Conservation (phyloP, 2,888 invertebrate species). For the Meta bourneti region DNA sequence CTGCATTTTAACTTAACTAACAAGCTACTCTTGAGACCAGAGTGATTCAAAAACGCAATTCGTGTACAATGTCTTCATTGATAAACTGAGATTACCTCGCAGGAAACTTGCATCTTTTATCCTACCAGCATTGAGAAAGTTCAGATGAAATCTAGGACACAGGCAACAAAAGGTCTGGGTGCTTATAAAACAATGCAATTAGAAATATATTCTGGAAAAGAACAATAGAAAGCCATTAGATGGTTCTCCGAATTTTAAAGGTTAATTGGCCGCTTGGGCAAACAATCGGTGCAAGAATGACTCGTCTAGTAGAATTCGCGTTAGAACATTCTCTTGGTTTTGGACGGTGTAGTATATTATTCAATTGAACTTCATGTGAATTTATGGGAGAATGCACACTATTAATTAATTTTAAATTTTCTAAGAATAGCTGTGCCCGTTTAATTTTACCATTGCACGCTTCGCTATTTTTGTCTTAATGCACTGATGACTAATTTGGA, state of each 20-base stretch:
- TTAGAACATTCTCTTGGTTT: too few relatives aligned
- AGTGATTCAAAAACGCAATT: not conserved
- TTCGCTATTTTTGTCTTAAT: too few relatives aligned
- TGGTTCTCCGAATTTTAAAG: not conserved
- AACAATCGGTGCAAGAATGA: conserved; percentile 8
- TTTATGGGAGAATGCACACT: too few relatives aligned
- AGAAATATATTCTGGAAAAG: not conserved
- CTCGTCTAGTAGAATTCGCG: not conserved
- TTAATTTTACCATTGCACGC: too few relatives aligned
- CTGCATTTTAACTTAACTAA: too few relatives aligned
- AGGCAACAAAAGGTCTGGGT: conserved; percentile 12
- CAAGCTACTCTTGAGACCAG: too few relatives aligned
- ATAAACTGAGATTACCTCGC: not conserved
- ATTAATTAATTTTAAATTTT: too few relatives aligned
- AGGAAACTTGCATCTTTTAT: not conserved
- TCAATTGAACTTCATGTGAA: too few relatives aligned
- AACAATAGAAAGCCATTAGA: not conserved
- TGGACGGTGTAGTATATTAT: too few relatives aligned
- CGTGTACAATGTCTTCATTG: not conserved
- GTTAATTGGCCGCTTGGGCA: conserved; percentile 20
- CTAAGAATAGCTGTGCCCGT: too few relatives aligned
- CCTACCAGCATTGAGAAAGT: not conserved
- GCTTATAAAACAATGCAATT: conserved; percentile 5
- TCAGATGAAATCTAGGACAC: conserved; percentile 4
- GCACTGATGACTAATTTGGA: too few relatives aligned